Base-by-base conservation (phyloP, 1,140 invertebrate genomes). In the Schmidtea mediterranea region DNA sequence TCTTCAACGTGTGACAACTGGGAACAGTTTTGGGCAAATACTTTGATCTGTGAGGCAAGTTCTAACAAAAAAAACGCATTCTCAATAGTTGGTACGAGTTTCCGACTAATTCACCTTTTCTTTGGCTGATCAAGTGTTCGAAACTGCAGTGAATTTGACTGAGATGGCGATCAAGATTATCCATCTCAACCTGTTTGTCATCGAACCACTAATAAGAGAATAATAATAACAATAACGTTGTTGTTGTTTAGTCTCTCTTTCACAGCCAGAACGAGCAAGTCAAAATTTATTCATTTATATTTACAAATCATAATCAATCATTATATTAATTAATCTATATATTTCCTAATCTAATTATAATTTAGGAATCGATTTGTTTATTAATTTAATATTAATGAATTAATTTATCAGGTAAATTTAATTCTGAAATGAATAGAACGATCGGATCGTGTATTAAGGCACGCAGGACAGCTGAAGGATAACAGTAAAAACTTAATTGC, bases 1-100 rank as follows among this genome's bases (percentile, higher is more conserved):
- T 92, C 83, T 67, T 97, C 90, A 47, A 82, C 80, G 53, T 81
- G 83, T 53, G 84, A 82, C 9, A 95, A 68, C 67, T 92, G 78
- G 0, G 86, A 84, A 19, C 80, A 72, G 46, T 80, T 80, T 63
- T 83, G 81, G 40, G 81, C 77, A 59, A 90, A 77, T 37, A 73
- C 66, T 47, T 78, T 79, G 8, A 80, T 82, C 41, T 76, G 72
- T 36, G 63, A 58, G 9, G 81, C 76, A 53, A 95, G 65, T 61
- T 95, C 89, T 67, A 53, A 22, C 51, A 55, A 10, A 40, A 19
- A 21, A 49, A 16, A 43, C 19, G 16, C 40, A 8, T 15, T 15
- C 10, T 43, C 19, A 43, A 43, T 15, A 9, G 19, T 16, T 19
- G 19, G 16, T 10, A 8, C 10, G 19, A 10, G 13, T 10, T 15